A percentile compares a stretch with the other conserved stretches of the same genome.
Evolutionary conservation across 2,888 invertebrate species (phyloP).

Genomic region (Ophioninae sp.): DNA sequence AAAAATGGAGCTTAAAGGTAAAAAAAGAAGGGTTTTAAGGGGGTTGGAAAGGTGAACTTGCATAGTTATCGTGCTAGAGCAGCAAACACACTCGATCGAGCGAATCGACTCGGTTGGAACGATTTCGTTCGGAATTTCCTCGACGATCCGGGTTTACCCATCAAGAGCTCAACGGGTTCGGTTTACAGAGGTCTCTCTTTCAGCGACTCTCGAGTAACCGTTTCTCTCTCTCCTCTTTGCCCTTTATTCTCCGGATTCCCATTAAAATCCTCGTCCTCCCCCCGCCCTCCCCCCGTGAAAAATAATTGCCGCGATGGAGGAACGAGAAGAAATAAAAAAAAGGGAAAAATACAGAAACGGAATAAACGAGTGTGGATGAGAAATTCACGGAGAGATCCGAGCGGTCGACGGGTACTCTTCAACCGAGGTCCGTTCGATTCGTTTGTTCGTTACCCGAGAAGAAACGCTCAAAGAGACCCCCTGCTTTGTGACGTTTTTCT

Average conservation of each 20-base stretch:
- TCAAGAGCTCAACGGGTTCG: constrained; percentile 17
- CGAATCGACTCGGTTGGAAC: background rate
- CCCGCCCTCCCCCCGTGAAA: background rate
- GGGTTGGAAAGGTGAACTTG: background rate
- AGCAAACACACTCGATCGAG: background rate
- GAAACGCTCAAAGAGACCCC: no score
- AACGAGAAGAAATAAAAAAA: no score
- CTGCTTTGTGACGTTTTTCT: no score
- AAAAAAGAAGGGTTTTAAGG: background rate
- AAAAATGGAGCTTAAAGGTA: background rate
- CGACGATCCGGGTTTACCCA: constrained; percentile 3
- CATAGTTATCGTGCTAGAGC: background rate
- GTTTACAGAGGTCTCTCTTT: background rate
- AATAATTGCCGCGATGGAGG: background rate
- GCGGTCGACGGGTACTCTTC: no score
- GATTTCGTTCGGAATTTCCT: constrained; percentile 17
- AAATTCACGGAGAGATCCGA: no score
- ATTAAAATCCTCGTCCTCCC: background rate
- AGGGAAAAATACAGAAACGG: no score
- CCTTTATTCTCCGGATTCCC: constrained; percentile 1
- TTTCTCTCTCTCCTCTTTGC: constrained; percentile 14
- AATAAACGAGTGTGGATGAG: no score
- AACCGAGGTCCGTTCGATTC: no score
- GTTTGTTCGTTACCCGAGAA: no score
- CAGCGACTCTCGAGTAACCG: constrained; percentile 1